Evolutionary conservation across 2,797 vertebrate species (phyloP), one percentile per base, ranked within the genome.

Genomic region (Oryzias sinensis): DNA sequence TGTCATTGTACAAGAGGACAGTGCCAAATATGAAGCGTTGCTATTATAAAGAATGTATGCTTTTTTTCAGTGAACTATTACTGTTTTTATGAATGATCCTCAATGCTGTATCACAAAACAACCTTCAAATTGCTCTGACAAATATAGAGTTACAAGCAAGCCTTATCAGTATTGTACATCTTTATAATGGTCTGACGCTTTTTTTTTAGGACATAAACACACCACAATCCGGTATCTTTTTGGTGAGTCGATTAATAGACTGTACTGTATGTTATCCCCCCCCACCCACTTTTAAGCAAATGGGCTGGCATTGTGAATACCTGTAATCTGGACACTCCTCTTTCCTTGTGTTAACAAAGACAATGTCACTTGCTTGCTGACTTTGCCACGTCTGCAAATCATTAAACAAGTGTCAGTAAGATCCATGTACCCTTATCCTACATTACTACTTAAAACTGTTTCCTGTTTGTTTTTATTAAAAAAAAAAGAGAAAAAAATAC

Each of bases 321-420:
- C 20, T 2, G 11, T 37, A 37, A 73, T 76, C 66, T 71, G 72
- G 70, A 72, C 81, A 62, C 82, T 79, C 62, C 47, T 64, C 58
- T 74, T 70, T 78, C 66, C 62, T 86, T 76, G 51, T 79, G 69
- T 87, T 86, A 83, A 77, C 46, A 68, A 62, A 83, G 84, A 88
- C 83, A 85, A 84, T 83, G 86, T 86, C 86, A 83, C 85, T 84
- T 87, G 85, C 69, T 87, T 77, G 70, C 65, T 53, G 72, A 77
- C 70, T 87, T 88, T 86, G 70, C 78, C 71, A 45, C 56, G 51
- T 49, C 66, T 68, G 84, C 79, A 87, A 81, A 87, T 84, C 64
- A 66, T 79, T 74, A 61, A 75, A 74, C 78, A 79, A 84, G 85
- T 87, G 83, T 75, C 84, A 86, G 79, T 84, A 79, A 82, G 65